Percentiles rank a stretch among this genome's conserved stretches.
Evolutionary conservation across 2,888 invertebrate species (phyloP).

Genomic region (Protodeltote pygarga): DNA sequence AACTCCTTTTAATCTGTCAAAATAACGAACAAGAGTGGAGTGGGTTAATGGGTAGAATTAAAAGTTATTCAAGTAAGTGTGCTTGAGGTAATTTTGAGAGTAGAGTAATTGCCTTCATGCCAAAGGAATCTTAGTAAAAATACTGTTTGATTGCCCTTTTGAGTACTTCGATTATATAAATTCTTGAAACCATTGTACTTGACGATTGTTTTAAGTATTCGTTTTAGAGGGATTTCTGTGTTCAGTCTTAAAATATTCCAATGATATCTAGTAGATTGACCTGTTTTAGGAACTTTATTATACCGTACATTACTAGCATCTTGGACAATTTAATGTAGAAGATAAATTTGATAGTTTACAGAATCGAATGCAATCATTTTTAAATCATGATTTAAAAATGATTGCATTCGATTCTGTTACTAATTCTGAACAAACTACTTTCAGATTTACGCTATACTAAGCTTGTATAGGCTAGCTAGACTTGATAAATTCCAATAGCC

Average conservation of each 20-base stretch:
- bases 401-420: too few relatives aligned
- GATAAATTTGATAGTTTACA: too few relatives aligned
- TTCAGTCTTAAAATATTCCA: background rate
- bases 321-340: too few relatives aligned
- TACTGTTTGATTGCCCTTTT: conserved; percentile 13
- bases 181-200: background rate
- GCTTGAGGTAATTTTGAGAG: conserved; percentile 26
- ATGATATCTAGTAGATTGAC: too few relatives aligned
- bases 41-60: conserved; percentile 42
- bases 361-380: too few relatives aligned
- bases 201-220: background rate
- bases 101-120: conserved; percentile 33
- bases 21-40: conserved; percentile 25
- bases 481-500: too few relatives aligned
- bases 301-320: too few relatives aligned
- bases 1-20: conserved; percentile 21
- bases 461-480: too few relatives aligned
- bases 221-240: background rate
- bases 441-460: too few relatives aligned
- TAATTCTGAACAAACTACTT: too few relatives aligned
- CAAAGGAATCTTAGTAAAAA: conserved; percentile 19
- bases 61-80: conserved; percentile 45
- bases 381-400: too few relatives aligned
- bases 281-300: too few relatives aligned
- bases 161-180: conserved; percentile 7